Evolutionary conservation across 2,797 vertebrate species (phyloP).

Genomic region (Rhodeus uyekii): DNA sequence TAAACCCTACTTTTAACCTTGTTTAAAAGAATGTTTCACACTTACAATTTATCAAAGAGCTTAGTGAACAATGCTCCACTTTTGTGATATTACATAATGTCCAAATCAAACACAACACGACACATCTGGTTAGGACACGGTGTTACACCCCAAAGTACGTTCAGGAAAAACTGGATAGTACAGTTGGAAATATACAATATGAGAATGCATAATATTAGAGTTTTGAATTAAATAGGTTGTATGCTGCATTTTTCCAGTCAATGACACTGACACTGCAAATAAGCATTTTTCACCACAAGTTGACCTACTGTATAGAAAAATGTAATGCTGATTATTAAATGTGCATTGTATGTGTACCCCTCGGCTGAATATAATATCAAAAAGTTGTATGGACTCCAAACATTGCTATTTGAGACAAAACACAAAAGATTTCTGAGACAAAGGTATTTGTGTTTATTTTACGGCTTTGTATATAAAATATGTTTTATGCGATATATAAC

Average conservation of each 20-base stretch:
- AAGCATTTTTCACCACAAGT: not conserved
- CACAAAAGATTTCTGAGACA: too few relatives aligned
- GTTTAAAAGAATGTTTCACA: not conserved
- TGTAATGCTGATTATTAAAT: not conserved
- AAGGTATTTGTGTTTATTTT: not conserved
- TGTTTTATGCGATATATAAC: too few relatives aligned
- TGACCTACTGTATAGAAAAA: not conserved
- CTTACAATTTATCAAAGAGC: not conserved
- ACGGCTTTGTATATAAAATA: not conserved
- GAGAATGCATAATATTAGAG: not conserved
- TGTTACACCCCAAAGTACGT: not conserved
- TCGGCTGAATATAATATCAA: not conserved
- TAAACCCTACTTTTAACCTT: not conserved
- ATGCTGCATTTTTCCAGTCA: not conserved
- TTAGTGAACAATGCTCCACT: not conserved
- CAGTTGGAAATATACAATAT: not conserved
- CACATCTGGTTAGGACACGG: not conserved
- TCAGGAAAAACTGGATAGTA: not conserved
- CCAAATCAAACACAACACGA: not conserved
- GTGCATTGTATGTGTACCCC: not conserved
- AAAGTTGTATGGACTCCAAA: not conserved
- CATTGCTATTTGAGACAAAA: not conserved
- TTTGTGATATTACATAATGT: not conserved
- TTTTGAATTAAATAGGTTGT: not conserved
- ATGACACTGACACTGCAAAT: not conserved